Percentiles rank a stretch among this genome's conserved stretches.
Conservation (phyloP, 2,888 invertebrate species). For the Chorisops tibialis region DNA sequence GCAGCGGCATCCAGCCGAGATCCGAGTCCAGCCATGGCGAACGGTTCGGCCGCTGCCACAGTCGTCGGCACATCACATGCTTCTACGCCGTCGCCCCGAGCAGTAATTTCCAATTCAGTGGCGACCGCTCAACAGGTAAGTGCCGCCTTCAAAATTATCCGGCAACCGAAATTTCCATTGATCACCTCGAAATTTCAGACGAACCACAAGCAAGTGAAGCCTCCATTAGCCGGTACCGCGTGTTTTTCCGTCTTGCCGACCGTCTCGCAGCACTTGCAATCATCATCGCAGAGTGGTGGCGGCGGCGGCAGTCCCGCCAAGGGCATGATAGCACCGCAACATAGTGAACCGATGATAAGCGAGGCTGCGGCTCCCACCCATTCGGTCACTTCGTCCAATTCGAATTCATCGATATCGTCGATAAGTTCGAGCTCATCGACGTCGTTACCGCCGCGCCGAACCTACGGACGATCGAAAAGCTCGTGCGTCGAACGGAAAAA, state of each 20-base stretch:
- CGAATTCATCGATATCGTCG: constrained; percentile 4
- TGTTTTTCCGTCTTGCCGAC: background rate
- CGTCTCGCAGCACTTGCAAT: background rate
- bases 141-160: background rate
- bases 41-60: background rate
- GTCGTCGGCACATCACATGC: constrained; percentile 26
- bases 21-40: constrained; percentile 50
- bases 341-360: background rate
- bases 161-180: too few species aligned
- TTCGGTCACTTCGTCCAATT: constrained; percentile 17
- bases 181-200: too few species aligned
- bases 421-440: constrained; percentile 19
- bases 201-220: background rate
- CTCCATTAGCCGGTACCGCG: background rate
- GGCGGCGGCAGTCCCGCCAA: background rate
- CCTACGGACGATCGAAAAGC: constrained; percentile 34
- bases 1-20: constrained; percentile 52
- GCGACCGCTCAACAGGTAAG: background rate
- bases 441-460: constrained; percentile 22
- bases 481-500: constrained; percentile 46
- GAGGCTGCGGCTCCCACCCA: constrained; percentile 17
- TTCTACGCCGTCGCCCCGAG: constrained; percentile 44
- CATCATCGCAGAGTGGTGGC: background rate
- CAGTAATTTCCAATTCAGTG: constrained; percentile 45
- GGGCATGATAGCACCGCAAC: background rate